These are phyloP conservation scores for Heptranchias perlo DNA, from an alignment of 2,113 vertebrate genomes.

Conservation along the genomic window DNA sequence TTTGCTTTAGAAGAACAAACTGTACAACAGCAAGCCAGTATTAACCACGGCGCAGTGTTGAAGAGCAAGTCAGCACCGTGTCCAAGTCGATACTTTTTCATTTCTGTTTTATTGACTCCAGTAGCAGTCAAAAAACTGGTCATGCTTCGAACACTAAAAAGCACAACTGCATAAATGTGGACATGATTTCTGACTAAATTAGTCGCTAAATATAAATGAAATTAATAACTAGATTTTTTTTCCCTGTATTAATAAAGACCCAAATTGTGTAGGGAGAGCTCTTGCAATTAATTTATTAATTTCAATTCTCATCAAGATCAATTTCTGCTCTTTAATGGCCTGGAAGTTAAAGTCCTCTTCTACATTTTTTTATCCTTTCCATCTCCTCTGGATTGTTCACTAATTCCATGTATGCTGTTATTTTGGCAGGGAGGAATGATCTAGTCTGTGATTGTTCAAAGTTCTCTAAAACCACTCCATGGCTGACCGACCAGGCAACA, in stretches of 20 bases:
- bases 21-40: background rate
- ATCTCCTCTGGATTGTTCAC: background rate
- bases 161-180: background rate
- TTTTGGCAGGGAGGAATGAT: background rate
- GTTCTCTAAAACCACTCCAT: background rate
- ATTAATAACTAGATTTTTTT: constrained; percentile 4
- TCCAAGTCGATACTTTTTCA: background rate
- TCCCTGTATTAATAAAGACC: constrained; percentile 13
- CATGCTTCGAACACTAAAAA: background rate
- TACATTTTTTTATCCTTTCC: background rate
- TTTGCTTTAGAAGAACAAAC: background rate
- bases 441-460: background rate
- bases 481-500: background rate
- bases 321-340: constrained; percentile 1
- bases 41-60: background rate
- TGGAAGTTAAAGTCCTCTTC: background rate
- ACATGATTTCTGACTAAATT: constrained; percentile 27
- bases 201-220: constrained; percentile 27
- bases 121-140: background rate
- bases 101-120: too few species aligned
- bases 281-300: constrained; percentile 36
- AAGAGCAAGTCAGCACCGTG: background rate
- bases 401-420: background rate
- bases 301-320: constrained; percentile 31
- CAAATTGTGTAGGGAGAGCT: background rate